Evolutionary conservation across 2,113 vertebrate species (phyloP), one percentile per base, ranked within the genome.

Genomic region (Protobothrops flavoviridis): DNA sequence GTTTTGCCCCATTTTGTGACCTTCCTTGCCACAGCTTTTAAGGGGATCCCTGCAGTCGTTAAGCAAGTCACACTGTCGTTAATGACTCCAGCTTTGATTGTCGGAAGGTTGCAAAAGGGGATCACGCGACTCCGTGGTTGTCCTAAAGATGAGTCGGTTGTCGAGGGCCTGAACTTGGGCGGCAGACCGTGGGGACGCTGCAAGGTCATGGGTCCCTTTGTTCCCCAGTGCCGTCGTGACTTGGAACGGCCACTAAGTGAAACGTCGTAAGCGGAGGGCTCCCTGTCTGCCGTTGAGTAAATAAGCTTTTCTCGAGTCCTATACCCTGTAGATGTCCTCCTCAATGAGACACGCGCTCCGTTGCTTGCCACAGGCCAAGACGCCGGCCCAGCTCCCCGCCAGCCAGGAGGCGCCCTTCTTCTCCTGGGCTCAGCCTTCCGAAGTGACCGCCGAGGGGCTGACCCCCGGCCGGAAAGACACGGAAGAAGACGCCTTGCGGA

Each of bases 391-490:
- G 61, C 74, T 93, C 26, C 64, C 96, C 39, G 9, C 88, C 3
- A 43, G 92, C 92, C 92, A 97, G 0, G 87, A 95, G 90, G 17
- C 94, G 94, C 91, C 9, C 4, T 12, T 88, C 1, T 86, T 45
- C 17, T 29, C 0, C 94, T 91, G 20, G 96, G 86, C 94, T 96
- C 0, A 91, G 89, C 5, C 96, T 89, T 90, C 93, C 2, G 98
- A 96, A 1, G 96, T 98, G 26, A 99, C 99, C 23, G 98, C 99
- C 87, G 99, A 99, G 5, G 95, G 99, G 39, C 96, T 99, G 15
- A 98, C 98, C 94, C 99, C 99, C 50, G 99, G 98, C 91, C 99
- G 99, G 95, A 98, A 98, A 93, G 99, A 99, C 96, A 97, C 99
- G 98, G 99, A 99, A 29, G 96, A 99, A 29, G 96, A 95, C 0